Percentiles rank a stretch among this genome's conserved stretches.
These are phyloP conservation scores for Noctua janthina DNA, from an alignment of 2,888 invertebrate species.

Conservation along the genomic window DNA sequence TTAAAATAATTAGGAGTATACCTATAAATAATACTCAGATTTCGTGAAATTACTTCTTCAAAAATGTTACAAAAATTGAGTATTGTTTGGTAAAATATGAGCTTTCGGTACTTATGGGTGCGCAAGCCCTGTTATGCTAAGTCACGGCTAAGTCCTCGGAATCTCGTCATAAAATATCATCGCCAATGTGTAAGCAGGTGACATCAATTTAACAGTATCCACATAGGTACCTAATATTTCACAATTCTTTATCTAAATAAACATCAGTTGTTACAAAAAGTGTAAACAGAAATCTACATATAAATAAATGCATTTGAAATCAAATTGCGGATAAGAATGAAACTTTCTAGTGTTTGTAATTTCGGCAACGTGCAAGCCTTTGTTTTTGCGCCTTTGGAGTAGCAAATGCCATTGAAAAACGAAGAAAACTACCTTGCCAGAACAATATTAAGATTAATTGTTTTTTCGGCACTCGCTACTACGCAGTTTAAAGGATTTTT, in stretches of 20 bases:
- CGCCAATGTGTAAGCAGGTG: background rate
- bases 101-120: background rate
- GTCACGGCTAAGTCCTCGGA: background rate
- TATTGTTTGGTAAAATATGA: background rate
- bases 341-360: background rate
- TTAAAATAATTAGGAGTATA: background rate
- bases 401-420: background rate
- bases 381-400: conserved; percentile 9
- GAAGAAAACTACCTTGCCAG: background rate
- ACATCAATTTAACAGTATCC: conserved; percentile 33
- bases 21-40: background rate
- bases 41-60: background rate
- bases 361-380: background rate
- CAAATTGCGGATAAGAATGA: conserved; percentile 1
- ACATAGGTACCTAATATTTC: background rate
- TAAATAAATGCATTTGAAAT: background rate
- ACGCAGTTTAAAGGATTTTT: background rate
- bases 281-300: background rate
- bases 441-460: background rate
- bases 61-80: background rate
- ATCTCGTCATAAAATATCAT: background rate
- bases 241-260: background rate
- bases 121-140: background rate
- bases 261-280: conserved; percentile 5
- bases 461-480: no score